Evolutionary conservation across 2,113 vertebrate species (phyloP).

Genomic region (Saccopteryx bilineata): DNA sequence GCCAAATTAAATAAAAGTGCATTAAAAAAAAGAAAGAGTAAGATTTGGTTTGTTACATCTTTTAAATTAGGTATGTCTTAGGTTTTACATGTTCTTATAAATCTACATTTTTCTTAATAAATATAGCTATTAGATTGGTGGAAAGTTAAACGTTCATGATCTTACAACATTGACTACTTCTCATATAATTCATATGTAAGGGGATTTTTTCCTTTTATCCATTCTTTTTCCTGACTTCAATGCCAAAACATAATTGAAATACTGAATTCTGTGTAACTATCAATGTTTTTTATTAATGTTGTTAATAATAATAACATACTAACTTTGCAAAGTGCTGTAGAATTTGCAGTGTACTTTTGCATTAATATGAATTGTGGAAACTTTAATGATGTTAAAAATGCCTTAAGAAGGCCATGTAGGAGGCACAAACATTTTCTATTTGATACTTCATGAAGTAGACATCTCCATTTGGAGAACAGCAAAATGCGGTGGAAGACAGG

Average conservation of each 20-base stretch:
- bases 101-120: conserved; percentile 68
- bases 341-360: not conserved
- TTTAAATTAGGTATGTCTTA: conserved; percentile 68
- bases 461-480: not conserved
- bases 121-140: conserved; percentile 61
- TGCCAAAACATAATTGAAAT: conserved; percentile 39
- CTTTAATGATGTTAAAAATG: not conserved
- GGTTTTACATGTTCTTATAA: conserved; percentile 73
- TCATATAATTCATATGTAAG: conserved; percentile 16
- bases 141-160: conserved; percentile 51
- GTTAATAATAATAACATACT: not conserved
- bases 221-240: not conserved
- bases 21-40: conserved; percentile 80
- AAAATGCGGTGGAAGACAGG: not conserved
- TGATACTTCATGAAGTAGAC: not conserved
- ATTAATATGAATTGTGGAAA: not conserved
- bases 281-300: not conserved
- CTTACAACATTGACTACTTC: conserved; percentile 31
- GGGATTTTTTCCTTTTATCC: not conserved
- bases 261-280: conserved; percentile 22
- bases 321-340: not conserved
- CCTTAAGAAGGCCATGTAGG: not conserved
- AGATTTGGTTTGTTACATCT: conserved; percentile 72
- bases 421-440: not conserved
- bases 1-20: conserved; percentile 84